phyloP scores from a whole-genome alignment of 2,113 vertebrate species.

The Aramus guarauna region DNA sequence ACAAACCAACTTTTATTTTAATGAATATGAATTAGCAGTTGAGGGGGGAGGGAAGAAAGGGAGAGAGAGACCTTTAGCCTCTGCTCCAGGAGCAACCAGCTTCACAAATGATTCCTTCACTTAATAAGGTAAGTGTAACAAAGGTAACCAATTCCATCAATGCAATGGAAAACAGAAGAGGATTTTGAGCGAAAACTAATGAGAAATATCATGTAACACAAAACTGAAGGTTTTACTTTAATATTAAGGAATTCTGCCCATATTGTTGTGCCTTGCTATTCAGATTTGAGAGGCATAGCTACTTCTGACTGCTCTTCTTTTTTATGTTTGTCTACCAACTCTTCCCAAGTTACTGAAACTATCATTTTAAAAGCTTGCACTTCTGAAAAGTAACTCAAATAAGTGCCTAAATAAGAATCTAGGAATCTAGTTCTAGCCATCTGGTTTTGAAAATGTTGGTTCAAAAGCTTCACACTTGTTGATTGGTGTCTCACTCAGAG shows the following conservation, averaged over 20 bases:
- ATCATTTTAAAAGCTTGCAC: background rate
- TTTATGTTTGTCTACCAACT: background rate
- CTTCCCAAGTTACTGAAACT: background rate
- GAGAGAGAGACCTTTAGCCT: background rate
- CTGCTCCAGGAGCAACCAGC: background rate
- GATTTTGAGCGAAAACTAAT: background rate
- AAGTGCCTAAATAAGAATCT: background rate
- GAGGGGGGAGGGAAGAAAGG: background rate
- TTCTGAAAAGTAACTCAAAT: background rate
- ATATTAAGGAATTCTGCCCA: background rate
- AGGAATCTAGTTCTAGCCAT: background rate
- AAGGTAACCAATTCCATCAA: background rate
- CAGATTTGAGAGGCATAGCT: background rate
- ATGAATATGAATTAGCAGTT: background rate
- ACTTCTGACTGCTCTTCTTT: background rate
- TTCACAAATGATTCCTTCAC: background rate
- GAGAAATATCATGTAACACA: background rate
- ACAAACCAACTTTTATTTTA: background rate
- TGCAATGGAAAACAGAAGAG: background rate
- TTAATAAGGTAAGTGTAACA: background rate
- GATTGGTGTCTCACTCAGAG: background rate
- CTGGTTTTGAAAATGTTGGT: background rate
- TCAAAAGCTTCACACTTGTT: background rate
- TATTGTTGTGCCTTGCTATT: background rate
- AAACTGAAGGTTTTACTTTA: background rate